phyloP scores from a whole-genome alignment of 2,797 vertebrate genomes.

The Mormyrops boulengeri region DNA sequence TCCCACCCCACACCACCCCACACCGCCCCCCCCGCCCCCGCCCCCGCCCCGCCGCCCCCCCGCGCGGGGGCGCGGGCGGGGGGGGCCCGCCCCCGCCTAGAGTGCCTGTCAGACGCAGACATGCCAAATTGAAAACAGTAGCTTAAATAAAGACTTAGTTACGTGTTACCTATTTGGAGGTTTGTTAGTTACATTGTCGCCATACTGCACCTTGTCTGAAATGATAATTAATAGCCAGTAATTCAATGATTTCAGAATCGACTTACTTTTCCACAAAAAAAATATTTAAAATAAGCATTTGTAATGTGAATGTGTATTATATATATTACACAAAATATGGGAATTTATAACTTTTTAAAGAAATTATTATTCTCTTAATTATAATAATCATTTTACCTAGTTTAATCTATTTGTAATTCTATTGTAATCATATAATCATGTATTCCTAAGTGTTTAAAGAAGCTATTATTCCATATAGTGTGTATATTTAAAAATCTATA shows the following conservation, averaged over 20 bases:
- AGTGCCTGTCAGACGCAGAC: slow-evolving; percentile 71
- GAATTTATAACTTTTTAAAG: not conserved
- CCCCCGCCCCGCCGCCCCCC: no score
- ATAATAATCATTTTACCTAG: no score
- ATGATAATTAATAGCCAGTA: not conserved
- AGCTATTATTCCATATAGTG: not conserved
- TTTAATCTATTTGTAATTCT: not conserved
- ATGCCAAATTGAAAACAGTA: slow-evolving; percentile 59
- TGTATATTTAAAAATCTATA: not conserved
- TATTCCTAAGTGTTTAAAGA: not conserved
- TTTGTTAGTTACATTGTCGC: slow-evolving; percentile 50
- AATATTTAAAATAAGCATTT: not conserved
- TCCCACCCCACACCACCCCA: no score
- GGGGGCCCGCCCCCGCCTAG: no score
- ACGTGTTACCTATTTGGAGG: slow-evolving; percentile 53
- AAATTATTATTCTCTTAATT: not conserved
- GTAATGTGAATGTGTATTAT: not conserved
- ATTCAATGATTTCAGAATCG: not conserved
- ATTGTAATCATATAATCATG: not conserved
- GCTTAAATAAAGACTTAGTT: slow-evolving; percentile 43
- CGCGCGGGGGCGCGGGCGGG: no score
- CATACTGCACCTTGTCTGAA: not conserved
- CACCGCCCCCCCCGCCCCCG: no score
- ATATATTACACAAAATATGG: not conserved
- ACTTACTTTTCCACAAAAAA: not conserved